Percentiles rank a stretch among this genome's conserved stretches.
Evolutionary conservation across 1,140 invertebrate genomes (phyloP).

Genomic region (Sogatella furcifera): DNA sequence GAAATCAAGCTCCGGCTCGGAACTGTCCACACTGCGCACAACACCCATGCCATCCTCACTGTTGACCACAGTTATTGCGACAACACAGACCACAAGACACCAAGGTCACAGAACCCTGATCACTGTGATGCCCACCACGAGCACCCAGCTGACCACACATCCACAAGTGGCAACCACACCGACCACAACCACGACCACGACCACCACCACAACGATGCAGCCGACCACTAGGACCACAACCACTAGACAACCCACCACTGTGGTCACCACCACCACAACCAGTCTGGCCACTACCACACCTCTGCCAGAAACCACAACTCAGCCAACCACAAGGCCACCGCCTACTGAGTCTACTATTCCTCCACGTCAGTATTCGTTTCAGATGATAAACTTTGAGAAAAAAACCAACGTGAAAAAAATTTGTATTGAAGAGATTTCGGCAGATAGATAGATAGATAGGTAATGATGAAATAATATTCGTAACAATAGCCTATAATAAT

Average conservation of each 20-base stretch:
- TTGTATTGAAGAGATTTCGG: too few species aligned
- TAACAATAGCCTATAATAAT: too few species aligned
- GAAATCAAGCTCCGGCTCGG: constrained; percentile 19
- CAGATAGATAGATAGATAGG: too few species aligned
- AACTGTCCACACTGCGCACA: not conserved
- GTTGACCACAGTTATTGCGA: constrained; percentile 1
- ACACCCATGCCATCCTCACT: constrained; percentile 6
- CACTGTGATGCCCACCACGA: constrained; percentile 13
- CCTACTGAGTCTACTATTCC: constrained; percentile 51
- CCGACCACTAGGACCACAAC: constrained; percentile 30
- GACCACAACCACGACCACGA: constrained; percentile 15
- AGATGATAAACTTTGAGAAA: too few species aligned
- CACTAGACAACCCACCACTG: constrained; percentile 27
- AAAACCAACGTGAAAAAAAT: too few species aligned
- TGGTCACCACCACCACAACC: constrained; percentile 20
- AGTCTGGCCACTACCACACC: constrained; percentile 11
- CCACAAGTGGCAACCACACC: constrained; percentile 11
- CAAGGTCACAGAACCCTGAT: constrained; percentile 11
- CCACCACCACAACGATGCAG: constrained; percentile 16
- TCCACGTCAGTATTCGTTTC: constrained; percentile 44
- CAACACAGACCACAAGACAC: constrained; percentile 1
- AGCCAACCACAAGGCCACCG: constrained; percentile 37
- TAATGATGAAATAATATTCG: too few species aligned
- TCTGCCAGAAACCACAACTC: constrained; percentile 37
- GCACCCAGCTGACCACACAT: not conserved